Evolutionary conservation across 2,113 vertebrate species (phyloP).

Genomic region (Diadophis punctatus): DNA sequence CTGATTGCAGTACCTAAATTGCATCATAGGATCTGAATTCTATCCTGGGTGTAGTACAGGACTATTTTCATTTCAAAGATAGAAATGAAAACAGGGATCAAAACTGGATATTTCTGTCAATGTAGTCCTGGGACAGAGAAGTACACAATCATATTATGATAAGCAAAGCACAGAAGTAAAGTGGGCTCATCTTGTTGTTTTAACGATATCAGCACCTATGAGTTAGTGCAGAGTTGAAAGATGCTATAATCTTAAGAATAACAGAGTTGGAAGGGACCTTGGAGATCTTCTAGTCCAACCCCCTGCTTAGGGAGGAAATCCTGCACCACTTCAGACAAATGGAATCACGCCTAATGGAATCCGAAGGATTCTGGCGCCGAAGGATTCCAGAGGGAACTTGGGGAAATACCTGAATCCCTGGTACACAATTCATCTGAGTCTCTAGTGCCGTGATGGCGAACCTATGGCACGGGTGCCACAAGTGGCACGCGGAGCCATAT

Average conservation of each 20-base stretch:
- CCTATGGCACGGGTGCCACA: too few species aligned
- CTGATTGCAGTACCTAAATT: neutral
- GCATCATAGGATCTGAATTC: neutral
- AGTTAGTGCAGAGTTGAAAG: conserved; percentile 67
- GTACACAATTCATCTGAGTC: too few species aligned
- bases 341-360: too few species aligned
- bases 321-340: too few species aligned
- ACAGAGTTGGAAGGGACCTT: too few species aligned
- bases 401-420: too few species aligned
- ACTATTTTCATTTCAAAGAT: neutral
- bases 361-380: too few species aligned
- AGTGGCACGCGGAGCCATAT: too few species aligned
- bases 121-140: neutral
- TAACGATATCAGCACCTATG: conserved; percentile 47
- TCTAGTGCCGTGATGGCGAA: too few species aligned
- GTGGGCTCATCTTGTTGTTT: neutral
- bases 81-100: neutral
- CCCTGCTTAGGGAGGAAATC: too few species aligned
- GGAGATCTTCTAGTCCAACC: too few species aligned
- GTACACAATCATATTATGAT: neutral
- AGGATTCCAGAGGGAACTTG: too few species aligned
- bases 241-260: conserved; percentile 74
- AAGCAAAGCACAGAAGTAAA: neutral
- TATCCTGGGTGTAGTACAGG: neutral
- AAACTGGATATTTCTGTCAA: neutral